Conservation (phyloP, 1,140 invertebrate species). For the Hirudo medicinalis region DNA sequence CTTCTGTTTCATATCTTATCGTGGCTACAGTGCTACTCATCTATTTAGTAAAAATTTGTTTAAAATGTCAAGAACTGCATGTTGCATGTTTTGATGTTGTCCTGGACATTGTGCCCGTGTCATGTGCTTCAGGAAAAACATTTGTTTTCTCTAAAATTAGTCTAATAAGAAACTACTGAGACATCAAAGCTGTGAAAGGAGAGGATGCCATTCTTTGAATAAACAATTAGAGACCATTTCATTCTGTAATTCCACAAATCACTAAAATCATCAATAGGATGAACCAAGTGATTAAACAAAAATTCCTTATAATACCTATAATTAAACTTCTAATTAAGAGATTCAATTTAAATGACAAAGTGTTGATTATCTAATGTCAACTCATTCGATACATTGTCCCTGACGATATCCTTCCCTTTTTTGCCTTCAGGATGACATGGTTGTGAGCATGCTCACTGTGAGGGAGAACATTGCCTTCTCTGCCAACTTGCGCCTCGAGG, state of each 20-base stretch:
- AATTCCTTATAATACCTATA: not conserved
- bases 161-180: too few relatives aligned
- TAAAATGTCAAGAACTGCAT: not conserved
- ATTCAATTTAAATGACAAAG: not conserved
- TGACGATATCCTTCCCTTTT: not conserved
- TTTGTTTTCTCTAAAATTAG: too few relatives aligned
- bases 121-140: too few relatives aligned
- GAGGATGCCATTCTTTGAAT: too few relatives aligned
- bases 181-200: too few relatives aligned
- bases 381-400: not conserved
- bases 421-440: slow-evolving; percentile 27
- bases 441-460: slow-evolving; percentile 26
- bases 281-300: not conserved
- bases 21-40: not conserved
- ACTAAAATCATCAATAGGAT: not conserved
- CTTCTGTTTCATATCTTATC: not conserved
- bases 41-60: not conserved
- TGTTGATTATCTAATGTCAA: not conserved
- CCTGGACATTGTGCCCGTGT: too few relatives aligned
- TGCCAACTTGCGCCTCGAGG: slow-evolving; percentile 33
- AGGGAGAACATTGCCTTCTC: slow-evolving; percentile 39
- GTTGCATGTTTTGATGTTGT: not conserved
- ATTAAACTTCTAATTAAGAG: not conserved
- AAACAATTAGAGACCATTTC: too few relatives aligned
- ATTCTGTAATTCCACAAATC: not conserved